Conservation (phyloP, 2,113 vertebrate species). For the Apodemus speciosus region DNA sequence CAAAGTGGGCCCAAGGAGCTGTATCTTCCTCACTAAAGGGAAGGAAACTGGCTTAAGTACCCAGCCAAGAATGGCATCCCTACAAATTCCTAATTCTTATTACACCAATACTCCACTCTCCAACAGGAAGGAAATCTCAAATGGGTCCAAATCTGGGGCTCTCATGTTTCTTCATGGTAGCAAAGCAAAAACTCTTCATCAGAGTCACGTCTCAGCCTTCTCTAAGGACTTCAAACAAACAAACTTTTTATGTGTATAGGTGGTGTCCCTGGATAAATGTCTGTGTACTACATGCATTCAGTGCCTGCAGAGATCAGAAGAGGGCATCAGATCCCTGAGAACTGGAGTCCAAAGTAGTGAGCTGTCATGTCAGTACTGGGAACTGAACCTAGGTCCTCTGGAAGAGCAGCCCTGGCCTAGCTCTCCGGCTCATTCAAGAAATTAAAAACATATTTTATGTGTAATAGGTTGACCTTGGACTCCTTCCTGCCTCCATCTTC, state of each 20-base stretch:
- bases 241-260: background rate
- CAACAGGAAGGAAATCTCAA: background rate
- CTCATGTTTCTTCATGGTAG: background rate
- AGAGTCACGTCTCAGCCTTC: background rate
- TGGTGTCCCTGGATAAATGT: background rate
- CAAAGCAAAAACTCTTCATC: background rate
- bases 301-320: background rate
- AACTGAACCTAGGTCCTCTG: background rate
- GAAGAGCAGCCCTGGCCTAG: background rate
- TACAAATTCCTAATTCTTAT: no score
- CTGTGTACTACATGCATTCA: background rate
- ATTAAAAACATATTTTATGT: background rate
- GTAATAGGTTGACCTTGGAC: background rate
- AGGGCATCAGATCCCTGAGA: background rate
- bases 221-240: background rate
- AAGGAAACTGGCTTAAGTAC: background rate
- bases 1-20: no score
- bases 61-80: background rate
- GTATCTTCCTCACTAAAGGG: background rate
- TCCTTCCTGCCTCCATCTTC: background rate
- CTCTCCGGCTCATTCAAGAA: background rate
- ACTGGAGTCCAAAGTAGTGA: background rate
- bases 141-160: background rate
- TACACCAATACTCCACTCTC: rapidly evolving
- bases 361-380: background rate